Evolutionary conservation across 2,888 invertebrate species (phyloP), one percentile per base, ranked within the genome.

Genomic region (Beris morrisii): DNA sequence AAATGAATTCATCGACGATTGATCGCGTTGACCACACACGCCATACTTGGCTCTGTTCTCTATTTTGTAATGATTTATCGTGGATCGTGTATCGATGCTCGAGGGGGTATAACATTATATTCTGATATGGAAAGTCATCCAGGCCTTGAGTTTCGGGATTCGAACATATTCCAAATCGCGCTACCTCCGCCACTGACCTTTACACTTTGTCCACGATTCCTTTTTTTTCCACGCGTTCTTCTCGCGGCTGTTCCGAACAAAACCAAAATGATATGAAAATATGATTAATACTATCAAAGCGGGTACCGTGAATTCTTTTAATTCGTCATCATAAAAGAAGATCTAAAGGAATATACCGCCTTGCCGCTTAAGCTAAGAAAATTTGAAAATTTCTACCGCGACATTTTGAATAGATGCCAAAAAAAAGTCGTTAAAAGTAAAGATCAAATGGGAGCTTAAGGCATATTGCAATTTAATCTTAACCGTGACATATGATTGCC

Each of bases 401-500:
- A 58, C 58, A n/a, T n/a, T 56, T 13, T 38, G 55, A 38, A 38
- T 43, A 7, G 55, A 5, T 15, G 28, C 4, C 32, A 9, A 9
- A n/a, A 31, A 9, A 31, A 57, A 28, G 11, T n/a, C 58, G 46
- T 46, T 31, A 13, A 46, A 13, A n/a, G 48, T 15, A 22, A 56
- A n/a, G 46, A 59, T 48, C 58, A 48, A 57, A 45, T 59, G 48
- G 58, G 48, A 48, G 58, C 58, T 59, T 59, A 59, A 59, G 31
- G 13, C 30, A 9, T 48, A 15, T 48, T 59, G 46, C 32, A 15
- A 52, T 50, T 46, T 61, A 50, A 61, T 61, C 61, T 50, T 12
- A 61, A 61, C 61, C 61, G 61, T 61, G 61, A 61, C 61, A 61
- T 61, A 61, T 61, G 61, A 61, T 52, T 61, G 61, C 61, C 61